phyloP scores from a whole-genome alignment of 2,797 vertebrate genomes.

The Eurystomus glaucurus region DNA sequence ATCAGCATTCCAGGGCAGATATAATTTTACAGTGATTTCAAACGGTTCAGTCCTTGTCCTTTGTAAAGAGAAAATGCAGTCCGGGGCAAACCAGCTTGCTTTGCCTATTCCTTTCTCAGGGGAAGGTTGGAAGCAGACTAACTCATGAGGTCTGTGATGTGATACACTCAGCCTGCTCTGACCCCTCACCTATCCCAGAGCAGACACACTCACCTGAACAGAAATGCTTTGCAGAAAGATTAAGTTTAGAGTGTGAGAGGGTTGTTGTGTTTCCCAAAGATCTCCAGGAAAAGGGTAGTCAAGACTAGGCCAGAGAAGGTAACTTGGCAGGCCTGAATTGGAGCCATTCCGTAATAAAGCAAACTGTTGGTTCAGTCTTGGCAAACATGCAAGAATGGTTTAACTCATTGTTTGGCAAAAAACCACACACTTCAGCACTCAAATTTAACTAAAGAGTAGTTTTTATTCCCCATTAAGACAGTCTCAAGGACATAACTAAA shows the following conservation, averaged over 20 bases:
- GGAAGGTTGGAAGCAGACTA: neutral
- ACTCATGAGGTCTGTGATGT: neutral
- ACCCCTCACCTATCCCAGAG: neutral
- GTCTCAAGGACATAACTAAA: slow-evolving; percentile 70
- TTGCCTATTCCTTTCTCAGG: neutral
- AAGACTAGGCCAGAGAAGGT: neutral
- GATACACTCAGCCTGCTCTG: neutral
- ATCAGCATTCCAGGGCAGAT: neutral
- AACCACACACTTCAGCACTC: slow-evolving; percentile 58
- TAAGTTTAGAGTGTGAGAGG: neutral
- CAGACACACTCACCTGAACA: neutral
- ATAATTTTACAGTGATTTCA: neutral
- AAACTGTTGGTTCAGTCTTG: neutral
- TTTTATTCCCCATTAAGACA: slow-evolving; percentile 79
- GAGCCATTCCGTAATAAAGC: neutral
- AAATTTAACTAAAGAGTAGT: slow-evolving; percentile 82
- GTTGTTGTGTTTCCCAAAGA: neutral
- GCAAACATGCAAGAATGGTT: neutral
- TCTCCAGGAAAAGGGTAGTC: neutral
- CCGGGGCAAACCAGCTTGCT: neutral
- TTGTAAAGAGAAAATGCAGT: neutral
- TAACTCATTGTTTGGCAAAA: neutral
- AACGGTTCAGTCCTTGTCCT: neutral
- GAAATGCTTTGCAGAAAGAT: neutral
- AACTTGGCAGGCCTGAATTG: neutral